Evolutionary conservation across 2,113 vertebrate species (phyloP).

Genomic region (Sinocyclocheilus maitianheensis): DNA sequence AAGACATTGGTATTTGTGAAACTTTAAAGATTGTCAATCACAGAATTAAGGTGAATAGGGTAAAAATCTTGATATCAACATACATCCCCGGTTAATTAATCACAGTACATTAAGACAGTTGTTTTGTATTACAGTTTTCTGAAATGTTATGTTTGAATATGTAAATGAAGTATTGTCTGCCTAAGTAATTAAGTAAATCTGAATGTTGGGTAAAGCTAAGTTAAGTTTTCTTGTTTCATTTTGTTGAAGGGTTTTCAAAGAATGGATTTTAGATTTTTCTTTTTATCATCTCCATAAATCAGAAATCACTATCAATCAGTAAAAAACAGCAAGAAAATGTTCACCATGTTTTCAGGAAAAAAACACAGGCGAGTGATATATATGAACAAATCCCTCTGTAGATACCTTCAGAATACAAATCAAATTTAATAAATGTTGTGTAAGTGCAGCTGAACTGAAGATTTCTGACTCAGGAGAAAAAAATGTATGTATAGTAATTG

Average conservation of each 20-base stretch:
- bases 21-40: not conserved
- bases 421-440: not conserved
- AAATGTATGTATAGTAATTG: too few relatives aligned
- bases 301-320: not conserved
- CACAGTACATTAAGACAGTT: not conserved
- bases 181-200: too few relatives aligned
- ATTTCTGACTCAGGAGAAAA: too few relatives aligned
- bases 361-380: not conserved
- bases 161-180: not conserved
- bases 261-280: too few relatives aligned
- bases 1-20: not conserved
- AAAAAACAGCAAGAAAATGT: not conserved
- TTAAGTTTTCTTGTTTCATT: too few relatives aligned
- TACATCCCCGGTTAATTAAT: not conserved
- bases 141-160: not conserved
- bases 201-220: too few relatives aligned
- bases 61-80: not conserved
- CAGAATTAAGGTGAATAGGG: not conserved
- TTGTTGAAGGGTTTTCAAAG: too few relatives aligned
- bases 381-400: not conserved
- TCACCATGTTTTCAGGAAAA: not conserved
- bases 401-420: not conserved
- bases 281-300: too few relatives aligned
- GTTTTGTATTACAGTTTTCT: not conserved
- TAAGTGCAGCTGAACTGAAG: not conserved